Base-by-base conservation (phyloP, 2,797 vertebrate species). In the Alosa sapidissima region DNA sequence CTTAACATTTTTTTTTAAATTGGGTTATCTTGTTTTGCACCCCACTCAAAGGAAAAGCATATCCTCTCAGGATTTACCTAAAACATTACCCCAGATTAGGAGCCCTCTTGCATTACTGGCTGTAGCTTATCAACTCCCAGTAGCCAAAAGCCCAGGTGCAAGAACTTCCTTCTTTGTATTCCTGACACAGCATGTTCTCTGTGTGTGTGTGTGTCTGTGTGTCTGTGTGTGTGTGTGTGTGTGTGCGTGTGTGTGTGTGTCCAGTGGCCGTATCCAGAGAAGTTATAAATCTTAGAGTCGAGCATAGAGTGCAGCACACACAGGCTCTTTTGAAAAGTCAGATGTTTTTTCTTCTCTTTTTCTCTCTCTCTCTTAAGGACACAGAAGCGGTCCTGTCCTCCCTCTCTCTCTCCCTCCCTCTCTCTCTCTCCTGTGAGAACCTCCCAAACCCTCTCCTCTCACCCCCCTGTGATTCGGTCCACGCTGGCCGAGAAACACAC, bases 1-100 rank as follows among this genome's bases (percentile, higher is more conserved):
- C 47, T 2, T 52, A 36, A 49, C n/a, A n/a, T n/a, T n/a, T n/a
- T n/a, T n/a, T n/a, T n/a, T 88, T 65, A 10, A 65, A 65, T 65
- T 11, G 28, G 60, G 24, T 65, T 65, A 11, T 65, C 60, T 65
- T 65, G 60, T 65, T 65, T 9, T 65, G n/a, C 60, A 28, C 60
- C 24, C n/a, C 60, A 2, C 60, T 65, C 60, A 3, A 9, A 24
- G n/a, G n/a, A 65, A 65, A 28, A 28, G 28, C 28, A 28, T 65
- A 65, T 28, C 60, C 60, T 11, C 1, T 11, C 2, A 65, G 21
- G n/a, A 65, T 28, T 65, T 65, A 24, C 11, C 5, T 24, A n/a
- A 28, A 10, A 9, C 28, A n/a, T 11, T 28, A 8, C 55, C 55
- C 21, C 55, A 58, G 4, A n/a, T 58, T 55, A 55, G 19, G 19